These are phyloP conservation scores for Ellobius talpinus DNA, from an alignment of 2,113 vertebrate species.

Conservation along the genomic window DNA sequence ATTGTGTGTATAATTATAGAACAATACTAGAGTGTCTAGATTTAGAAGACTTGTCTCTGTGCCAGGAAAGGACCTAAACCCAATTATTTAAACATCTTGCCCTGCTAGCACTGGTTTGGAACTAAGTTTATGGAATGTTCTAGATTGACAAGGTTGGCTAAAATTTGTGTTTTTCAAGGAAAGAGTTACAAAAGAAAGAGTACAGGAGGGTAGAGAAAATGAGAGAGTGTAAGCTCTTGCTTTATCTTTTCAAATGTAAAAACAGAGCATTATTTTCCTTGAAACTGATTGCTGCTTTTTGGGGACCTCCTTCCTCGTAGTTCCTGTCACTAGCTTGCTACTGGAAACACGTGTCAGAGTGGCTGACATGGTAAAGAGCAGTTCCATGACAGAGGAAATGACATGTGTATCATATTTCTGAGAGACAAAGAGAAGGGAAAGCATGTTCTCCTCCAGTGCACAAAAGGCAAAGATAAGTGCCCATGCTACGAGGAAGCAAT, in stretches of 20 bases:
- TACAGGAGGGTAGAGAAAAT: background rate
- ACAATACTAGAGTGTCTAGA: background rate
- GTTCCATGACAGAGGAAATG: slow-evolving; percentile 64
- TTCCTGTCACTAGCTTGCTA: slow-evolving; percentile 50
- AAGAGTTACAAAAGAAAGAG: background rate
- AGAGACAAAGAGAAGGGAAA: slow-evolving; percentile 78
- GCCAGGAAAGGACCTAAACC: background rate
- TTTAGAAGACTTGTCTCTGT: background rate
- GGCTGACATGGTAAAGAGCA: slow-evolving; percentile 58
- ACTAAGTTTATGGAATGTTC: background rate
- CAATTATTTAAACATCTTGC: background rate
- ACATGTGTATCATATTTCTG: slow-evolving; percentile 68
- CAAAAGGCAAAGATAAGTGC: slow-evolving; percentile 68
- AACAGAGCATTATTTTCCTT: slow-evolving; percentile 47
- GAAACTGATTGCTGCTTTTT: slow-evolving; percentile 58
- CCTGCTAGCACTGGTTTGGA: background rate
- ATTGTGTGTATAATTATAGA: background rate
- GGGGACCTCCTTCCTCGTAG: background rate
- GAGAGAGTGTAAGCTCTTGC: background rate
- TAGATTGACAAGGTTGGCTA: slow-evolving; percentile 55
- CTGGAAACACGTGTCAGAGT: slow-evolving; percentile 8
- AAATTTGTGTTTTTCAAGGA: slow-evolving; percentile 57
- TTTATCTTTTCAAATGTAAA: background rate
- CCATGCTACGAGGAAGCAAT: slow-evolving; percentile 36
- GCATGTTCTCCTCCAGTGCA: slow-evolving; percentile 51